Evolutionary conservation across 2,113 vertebrate species (phyloP).

Genomic region (Eretmochelys imbricata): DNA sequence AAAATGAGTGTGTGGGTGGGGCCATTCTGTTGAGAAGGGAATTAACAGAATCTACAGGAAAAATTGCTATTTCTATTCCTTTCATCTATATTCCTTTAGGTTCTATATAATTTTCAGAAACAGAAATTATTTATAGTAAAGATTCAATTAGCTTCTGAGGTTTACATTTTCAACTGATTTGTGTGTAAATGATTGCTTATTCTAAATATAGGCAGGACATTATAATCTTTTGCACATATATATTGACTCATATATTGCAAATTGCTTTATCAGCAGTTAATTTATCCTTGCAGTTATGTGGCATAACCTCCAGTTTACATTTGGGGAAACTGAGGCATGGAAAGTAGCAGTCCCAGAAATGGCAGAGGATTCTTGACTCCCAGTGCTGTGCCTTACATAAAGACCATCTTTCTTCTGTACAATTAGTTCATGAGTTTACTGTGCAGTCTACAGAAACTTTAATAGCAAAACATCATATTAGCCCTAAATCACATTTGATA

Average conservation of each 20-base stretch:
- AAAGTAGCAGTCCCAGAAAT: neutral
- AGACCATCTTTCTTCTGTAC: neutral
- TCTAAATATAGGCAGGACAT: neutral
- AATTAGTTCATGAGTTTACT: neutral
- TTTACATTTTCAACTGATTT: neutral
- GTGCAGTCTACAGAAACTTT: neutral
- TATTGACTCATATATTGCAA: neutral
- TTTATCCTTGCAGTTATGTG: neutral
- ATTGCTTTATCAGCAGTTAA: neutral
- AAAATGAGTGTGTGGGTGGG: neutral
- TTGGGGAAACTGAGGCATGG: neutral
- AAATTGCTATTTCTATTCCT: neutral
- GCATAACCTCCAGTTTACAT: neutral
- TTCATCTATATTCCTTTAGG: neutral
- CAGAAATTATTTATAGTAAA: neutral
- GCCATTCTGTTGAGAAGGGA: neutral
- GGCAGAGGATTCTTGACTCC: neutral
- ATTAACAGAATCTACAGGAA: neutral
- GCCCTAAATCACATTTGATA: neutral
- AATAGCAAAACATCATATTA: neutral
- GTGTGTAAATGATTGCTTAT: neutral
- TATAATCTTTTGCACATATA: neutral
- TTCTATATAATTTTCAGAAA: neutral
- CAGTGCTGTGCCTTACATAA: neutral
- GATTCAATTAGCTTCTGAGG: neutral